Evolutionary conservation across 2,888 invertebrate genomes (phyloP).

Genomic region (Iphiclides podalirius): DNA sequence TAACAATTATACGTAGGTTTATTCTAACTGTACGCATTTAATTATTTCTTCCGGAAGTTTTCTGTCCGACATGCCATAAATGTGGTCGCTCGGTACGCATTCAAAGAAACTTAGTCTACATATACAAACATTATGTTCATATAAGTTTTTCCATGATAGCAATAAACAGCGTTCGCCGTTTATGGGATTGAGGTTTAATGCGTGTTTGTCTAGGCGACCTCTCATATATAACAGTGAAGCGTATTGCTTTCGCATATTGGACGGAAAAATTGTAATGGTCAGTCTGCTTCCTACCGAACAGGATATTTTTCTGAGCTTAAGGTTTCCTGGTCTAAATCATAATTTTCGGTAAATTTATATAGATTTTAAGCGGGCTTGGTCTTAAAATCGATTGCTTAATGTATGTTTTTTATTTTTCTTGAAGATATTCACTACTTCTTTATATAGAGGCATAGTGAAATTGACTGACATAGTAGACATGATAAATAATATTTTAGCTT

Average conservation of each 20-base stretch:
- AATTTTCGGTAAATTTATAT: no score
- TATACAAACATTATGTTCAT: not conserved
- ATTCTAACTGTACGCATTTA: constrained; percentile 8
- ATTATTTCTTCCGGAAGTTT: constrained; percentile 15
- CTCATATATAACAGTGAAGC: not conserved
- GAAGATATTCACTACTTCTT: no score
- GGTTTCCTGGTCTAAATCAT: no score
- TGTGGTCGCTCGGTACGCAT: not conserved
- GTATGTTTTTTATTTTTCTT: no score
- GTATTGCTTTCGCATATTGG: not conserved
- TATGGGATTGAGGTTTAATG: constrained; percentile 1
- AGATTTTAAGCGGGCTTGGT: no score
- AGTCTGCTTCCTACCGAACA: not conserved
- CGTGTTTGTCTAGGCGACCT: not conserved
- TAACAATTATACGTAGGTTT: constrained; percentile 29
- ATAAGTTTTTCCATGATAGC: constrained; percentile 1
- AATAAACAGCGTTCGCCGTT: not conserved
- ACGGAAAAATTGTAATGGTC: not conserved
- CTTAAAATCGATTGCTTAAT: no score
- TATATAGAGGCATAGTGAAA: no score
- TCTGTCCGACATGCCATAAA: constrained; percentile 1
- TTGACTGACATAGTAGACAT: no score
- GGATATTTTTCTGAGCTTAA: no score
- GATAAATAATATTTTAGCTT: no score
- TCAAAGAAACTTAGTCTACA: not conserved